phyloP scores from a whole-genome alignment of 2,888 invertebrate species.

The Noctuana brunneofusca region DNA sequence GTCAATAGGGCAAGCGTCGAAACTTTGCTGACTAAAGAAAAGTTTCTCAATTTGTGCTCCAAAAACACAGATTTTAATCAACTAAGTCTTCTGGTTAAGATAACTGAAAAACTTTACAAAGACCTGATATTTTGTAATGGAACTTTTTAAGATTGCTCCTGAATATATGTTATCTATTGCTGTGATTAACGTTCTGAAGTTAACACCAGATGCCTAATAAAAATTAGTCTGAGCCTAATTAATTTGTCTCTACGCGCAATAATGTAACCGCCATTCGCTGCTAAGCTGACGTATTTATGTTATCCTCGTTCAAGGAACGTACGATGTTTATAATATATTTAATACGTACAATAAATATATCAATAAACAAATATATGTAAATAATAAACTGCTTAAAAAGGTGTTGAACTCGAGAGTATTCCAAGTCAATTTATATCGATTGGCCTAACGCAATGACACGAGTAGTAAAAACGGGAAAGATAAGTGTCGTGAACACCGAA shows the following conservation, averaged over 20 bases:
- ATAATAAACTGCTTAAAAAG: not conserved
- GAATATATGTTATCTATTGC: not conserved
- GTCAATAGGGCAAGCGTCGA: conserved; percentile 19
- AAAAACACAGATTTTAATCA: conserved; percentile 17
- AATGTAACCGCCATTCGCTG: conserved; percentile 2
- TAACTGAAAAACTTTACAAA: not conserved
- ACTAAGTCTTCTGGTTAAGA: not conserved
- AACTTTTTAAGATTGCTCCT: not conserved
- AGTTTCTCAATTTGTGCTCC: conserved; percentile 17
- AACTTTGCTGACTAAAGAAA: conserved; percentile 12
- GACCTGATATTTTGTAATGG: not conserved
- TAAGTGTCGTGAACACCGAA: conserved; percentile 22
- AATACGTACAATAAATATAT: no score
- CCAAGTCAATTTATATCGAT: conserved; percentile 14
- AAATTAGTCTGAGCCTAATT: not conserved
- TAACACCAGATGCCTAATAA: not conserved
- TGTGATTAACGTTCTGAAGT: not conserved
- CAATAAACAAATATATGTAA: conserved; percentile 3
- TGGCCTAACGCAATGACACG: conserved; percentile 2
- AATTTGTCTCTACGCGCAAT: conserved; percentile 8
- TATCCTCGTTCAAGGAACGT: conserved; percentile 6
- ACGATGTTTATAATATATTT: no score
- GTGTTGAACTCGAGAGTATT: not conserved
- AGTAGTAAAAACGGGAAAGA: conserved; percentile 13
- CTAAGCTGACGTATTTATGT: conserved; percentile 2